phyloP scores from a whole-genome alignment of 2,888 invertebrate species.

The Hermodice carunculata region DNA sequence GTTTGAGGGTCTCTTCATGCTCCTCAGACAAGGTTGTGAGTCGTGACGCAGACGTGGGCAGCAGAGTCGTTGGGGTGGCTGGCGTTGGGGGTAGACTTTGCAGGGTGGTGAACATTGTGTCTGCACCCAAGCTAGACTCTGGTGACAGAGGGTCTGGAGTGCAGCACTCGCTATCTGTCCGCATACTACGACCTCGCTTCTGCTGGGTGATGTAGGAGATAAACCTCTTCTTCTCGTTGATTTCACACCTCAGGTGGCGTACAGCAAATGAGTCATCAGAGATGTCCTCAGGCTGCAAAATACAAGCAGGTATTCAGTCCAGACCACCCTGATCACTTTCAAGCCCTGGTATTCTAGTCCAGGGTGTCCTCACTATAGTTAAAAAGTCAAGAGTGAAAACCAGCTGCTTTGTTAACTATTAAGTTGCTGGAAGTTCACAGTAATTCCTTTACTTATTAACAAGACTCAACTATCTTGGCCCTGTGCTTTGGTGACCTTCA shows the following conservation, averaged over 20 bases:
- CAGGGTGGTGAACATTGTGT: slow-evolving; percentile 2
- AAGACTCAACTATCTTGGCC: too few species aligned
- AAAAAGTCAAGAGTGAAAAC: too few species aligned
- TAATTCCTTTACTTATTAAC: too few species aligned
- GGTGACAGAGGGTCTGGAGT: neutral
- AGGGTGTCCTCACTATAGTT: too few species aligned
- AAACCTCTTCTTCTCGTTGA: slow-evolving; percentile 80
- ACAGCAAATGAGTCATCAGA: slow-evolving; percentile 80
- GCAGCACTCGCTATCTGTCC: slow-evolving; percentile 44
- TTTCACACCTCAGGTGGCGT: slow-evolving; percentile 84
- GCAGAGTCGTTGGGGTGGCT: neutral
- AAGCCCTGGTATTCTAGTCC: too few species aligned
- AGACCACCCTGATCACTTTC: too few species aligned
- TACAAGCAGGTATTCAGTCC: too few species aligned
- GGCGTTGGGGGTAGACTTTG: slow-evolving; percentile 11
- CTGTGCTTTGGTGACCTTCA: too few species aligned
- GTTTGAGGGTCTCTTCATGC: slow-evolving; percentile 3
- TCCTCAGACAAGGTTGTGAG: slow-evolving; percentile 8
- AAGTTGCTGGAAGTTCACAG: too few species aligned
- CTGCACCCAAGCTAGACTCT: too few species aligned
- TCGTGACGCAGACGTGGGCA: neutral
- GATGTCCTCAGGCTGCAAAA: slow-evolving; percentile 87
- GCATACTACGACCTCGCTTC: slow-evolving; percentile 49
- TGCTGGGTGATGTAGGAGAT: slow-evolving; percentile 49
- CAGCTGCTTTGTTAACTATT: too few species aligned